phyloP scores from a whole-genome alignment of 2,113 vertebrate species.

The Anguilla japonica region DNA sequence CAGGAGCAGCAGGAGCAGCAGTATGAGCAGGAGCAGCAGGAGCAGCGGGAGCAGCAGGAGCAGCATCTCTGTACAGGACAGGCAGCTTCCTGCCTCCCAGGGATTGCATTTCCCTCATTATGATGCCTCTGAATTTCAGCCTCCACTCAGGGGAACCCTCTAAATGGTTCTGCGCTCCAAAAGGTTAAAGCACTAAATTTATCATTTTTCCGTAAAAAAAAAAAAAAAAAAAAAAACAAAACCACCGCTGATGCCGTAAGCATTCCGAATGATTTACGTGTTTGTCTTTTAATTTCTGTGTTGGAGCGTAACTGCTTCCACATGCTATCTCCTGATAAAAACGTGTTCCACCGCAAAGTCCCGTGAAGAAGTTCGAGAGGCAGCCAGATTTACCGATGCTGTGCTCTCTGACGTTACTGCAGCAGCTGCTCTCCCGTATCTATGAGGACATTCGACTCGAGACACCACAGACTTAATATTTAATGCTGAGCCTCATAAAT shows the following conservation, averaged over 20 bases:
- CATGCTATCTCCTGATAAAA: conserved; percentile 3
- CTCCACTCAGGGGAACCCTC: not conserved
- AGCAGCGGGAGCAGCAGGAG: too few species aligned
- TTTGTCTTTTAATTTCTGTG: conserved; percentile 18
- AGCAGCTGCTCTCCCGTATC: not conserved
- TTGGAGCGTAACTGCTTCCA: not conserved
- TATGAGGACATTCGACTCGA: not conserved
- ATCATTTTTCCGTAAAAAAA: not conserved
- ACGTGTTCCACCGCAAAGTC: not conserved
- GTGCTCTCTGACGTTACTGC: not conserved
- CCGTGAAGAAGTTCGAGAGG: not conserved
- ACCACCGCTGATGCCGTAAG: conserved; percentile 8
- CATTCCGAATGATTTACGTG: conserved; percentile 21
- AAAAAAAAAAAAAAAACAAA: not conserved
- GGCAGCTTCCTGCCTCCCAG: not conserved
- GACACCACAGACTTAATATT: not conserved
- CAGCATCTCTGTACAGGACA: too few species aligned
- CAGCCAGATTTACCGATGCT: not conserved
- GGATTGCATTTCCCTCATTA: not conserved
- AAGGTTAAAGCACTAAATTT: not conserved
- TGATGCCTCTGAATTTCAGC: not conserved
- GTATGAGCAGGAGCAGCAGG: too few species aligned
- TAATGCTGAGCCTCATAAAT: not conserved
- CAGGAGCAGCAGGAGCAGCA: too few species aligned
- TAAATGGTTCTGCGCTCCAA: not conserved